Evolutionary conservation across 2,888 invertebrate species (phyloP).

Genomic region (Thereva unica): DNA sequence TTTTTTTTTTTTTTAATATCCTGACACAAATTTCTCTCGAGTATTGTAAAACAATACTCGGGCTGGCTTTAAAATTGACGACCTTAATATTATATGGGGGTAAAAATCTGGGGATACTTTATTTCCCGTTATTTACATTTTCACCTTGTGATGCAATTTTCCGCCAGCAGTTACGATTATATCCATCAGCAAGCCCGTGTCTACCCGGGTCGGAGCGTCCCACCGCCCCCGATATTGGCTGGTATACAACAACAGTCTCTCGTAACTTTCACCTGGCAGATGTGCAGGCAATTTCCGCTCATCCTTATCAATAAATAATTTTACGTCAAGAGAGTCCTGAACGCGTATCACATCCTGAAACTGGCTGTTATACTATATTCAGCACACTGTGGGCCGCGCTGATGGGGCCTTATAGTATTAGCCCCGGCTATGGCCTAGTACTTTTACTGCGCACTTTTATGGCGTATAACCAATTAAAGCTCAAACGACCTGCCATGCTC

Average conservation of each 20-base stretch:
- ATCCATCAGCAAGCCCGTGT: too few species aligned
- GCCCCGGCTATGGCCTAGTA: constrained; percentile 2
- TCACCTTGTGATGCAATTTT: constrained; percentile 38
- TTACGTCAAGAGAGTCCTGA: constrained; percentile 6
- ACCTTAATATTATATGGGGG: constrained; percentile 8
- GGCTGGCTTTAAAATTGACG: constrained; percentile 30
- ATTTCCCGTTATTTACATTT: constrained; percentile 12
- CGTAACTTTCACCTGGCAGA: constrained; percentile 22
- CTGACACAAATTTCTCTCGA: too few species aligned
- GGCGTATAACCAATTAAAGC: constrained; percentile 28
- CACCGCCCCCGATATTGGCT: neutral
- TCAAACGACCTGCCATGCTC: constrained; percentile 6
- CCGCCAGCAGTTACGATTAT: constrained; percentile 12
- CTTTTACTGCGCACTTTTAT: constrained; percentile 17
- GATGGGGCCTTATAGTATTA: neutral
- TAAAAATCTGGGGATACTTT: constrained; percentile 28
- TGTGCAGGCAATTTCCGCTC: constrained; percentile 24
- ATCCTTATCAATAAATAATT: constrained; percentile 33
- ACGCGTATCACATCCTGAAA: neutral
- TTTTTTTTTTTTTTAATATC: too few species aligned
- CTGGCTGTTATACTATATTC: neutral
- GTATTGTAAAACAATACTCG: constrained; percentile 13
- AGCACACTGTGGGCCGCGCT: neutral
- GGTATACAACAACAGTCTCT: neutral
- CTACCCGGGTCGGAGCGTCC: neutral